Evolutionary conservation across 2,888 invertebrate genomes (phyloP).

Genomic region (Rambutsinella grinnellia): DNA sequence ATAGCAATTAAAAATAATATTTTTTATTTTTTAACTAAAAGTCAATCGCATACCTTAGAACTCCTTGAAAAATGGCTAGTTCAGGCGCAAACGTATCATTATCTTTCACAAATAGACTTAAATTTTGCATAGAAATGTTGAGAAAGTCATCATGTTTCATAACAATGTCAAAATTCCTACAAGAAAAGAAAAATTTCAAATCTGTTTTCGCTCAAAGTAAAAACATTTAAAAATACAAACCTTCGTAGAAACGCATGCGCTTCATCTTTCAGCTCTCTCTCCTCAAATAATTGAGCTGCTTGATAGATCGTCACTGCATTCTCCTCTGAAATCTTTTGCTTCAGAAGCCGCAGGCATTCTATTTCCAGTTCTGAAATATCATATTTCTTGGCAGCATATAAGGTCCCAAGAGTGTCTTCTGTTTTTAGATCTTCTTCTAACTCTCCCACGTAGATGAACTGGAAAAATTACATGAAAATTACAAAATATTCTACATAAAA

Average conservation of each 20-base stretch:
- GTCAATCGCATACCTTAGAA: conserved; percentile 32
- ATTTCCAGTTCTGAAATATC: conserved; percentile 52
- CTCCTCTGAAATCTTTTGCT: conserved; percentile 46
- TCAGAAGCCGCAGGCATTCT: conserved; percentile 49
- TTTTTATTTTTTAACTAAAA: background rate
- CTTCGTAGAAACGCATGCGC: conserved; percentile 48
- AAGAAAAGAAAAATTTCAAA: background rate
- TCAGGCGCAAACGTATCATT: conserved; percentile 52
- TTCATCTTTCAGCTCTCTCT: conserved; percentile 52
- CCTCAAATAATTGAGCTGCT: conserved; percentile 57
- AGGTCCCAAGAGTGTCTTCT: conserved; percentile 28
- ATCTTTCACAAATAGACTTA: conserved; percentile 47
- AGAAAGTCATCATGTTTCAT: conserved; percentile 56
- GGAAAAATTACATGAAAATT: background rate
- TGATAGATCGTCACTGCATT: conserved; percentile 60
- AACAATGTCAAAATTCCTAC: conserved; percentile 57
- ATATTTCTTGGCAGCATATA: conserved; percentile 59
- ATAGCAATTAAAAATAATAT: background rate
- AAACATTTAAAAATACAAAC: conserved; percentile 20
- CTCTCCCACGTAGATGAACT: conserved; percentile 59
- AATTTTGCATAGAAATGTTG: conserved; percentile 43
- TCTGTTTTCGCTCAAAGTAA: background rate
- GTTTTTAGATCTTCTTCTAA: conserved; percentile 44
- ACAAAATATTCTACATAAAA: background rate
- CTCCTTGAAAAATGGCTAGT: conserved; percentile 47